Evolutionary conservation across 2,797 vertebrate genomes (phyloP).

Genomic region (Crocodylus rhombifer): DNA sequence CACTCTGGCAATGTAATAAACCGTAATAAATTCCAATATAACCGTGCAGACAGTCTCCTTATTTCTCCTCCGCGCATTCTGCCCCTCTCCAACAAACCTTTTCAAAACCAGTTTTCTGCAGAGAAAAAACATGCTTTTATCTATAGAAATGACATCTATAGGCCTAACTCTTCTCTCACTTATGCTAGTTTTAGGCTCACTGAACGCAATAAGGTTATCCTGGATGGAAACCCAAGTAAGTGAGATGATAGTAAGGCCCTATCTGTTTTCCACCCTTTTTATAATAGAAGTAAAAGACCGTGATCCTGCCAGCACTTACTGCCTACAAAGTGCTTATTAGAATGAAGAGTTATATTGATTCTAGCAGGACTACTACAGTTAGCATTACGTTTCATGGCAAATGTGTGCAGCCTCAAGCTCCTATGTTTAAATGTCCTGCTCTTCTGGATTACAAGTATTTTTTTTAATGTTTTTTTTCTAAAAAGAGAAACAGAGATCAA

Average conservation of each 20-base stretch:
- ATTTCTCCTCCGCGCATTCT: conserved; percentile 20
- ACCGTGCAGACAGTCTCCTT: conserved; percentile 7
- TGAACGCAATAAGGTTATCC: conserved; percentile 14
- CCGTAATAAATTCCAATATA: conserved; percentile 26
- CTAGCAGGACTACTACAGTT: too few species aligned
- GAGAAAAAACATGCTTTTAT: not conserved
- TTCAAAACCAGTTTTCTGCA: conserved; percentile 43
- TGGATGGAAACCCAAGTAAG: not conserved
- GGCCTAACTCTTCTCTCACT: not conserved
- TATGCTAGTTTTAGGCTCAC: not conserved
- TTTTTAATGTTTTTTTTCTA: conserved; percentile 3
- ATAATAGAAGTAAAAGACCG: not conserved
- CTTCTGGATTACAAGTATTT: not conserved
- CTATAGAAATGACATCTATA: conserved; percentile 16
- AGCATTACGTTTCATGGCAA: not conserved
- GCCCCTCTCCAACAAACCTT: not conserved
- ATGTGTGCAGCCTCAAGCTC: not conserved
- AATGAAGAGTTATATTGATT: too few species aligned
- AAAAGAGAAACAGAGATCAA: conserved; percentile 16
- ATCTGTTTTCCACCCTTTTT: not conserved
- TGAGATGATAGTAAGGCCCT: conserved; percentile 13
- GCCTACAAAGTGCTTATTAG: too few species aligned
- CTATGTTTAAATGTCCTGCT: not conserved
- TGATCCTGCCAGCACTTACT: too few species aligned
- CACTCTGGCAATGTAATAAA: conserved; percentile 54